Conservation (phyloP, 2,797 vertebrate species). For the Myotis planiceps region DNA sequence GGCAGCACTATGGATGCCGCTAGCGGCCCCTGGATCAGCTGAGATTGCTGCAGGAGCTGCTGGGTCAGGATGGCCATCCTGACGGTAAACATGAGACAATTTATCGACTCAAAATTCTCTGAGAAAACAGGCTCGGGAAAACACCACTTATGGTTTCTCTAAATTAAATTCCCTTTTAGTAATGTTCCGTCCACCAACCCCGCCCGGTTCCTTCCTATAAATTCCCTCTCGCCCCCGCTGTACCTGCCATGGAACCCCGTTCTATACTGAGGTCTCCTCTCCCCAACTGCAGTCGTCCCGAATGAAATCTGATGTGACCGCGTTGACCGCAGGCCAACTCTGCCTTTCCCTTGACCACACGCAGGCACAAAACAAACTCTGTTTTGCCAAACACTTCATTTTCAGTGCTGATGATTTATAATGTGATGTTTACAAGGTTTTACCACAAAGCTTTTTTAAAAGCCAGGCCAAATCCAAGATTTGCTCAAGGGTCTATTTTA, state of each 20-base stretch:
- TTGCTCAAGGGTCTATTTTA: background rate
- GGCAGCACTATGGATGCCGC: accelerated
- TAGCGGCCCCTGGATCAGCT: accelerated
- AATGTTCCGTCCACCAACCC: background rate
- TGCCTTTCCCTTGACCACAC: background rate
- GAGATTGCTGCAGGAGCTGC: background rate
- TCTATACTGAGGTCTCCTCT: background rate
- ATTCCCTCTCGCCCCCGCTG: too few species aligned
- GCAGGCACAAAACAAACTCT: background rate
- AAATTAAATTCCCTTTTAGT: background rate
- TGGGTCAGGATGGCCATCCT: background rate
- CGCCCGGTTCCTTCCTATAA: background rate
- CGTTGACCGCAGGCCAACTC: too few species aligned
- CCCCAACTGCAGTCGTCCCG: background rate
- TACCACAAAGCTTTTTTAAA: background rate
- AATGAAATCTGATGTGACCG: background rate
- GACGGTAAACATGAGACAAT: background rate
- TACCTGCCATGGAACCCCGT: background rate
- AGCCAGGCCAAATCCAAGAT: background rate
- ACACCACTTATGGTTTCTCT: background rate
- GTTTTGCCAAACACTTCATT: background rate
- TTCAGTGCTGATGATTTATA: background rate
- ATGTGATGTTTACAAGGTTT: background rate
- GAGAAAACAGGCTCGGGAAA: background rate
- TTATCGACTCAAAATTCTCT: background rate